These are phyloP conservation scores for Ctenochaetus hawaiiensis DNA, from an alignment of 2,797 vertebrate species.

Conservation along the genomic window DNA sequence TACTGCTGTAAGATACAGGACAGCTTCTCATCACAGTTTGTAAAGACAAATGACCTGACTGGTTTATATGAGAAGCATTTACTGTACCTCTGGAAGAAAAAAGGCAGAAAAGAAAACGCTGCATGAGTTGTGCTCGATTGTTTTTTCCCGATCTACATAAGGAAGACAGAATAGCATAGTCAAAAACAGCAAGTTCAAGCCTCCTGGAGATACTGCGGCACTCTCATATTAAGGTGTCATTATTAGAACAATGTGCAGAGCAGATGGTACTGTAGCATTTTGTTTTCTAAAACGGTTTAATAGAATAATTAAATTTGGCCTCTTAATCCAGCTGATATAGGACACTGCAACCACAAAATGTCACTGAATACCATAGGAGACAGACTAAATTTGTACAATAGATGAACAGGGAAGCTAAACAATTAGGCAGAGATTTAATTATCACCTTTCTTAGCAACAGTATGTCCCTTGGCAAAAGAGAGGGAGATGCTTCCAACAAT, in stretches of 20 bases:
- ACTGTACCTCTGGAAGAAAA: not conserved
- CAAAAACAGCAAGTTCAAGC: not conserved
- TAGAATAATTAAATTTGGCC: not conserved
- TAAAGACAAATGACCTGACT: not conserved
- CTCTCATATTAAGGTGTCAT: not conserved
- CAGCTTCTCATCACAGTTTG: not conserved
- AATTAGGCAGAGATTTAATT: slow-evolving; percentile 35
- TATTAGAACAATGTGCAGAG: not conserved
- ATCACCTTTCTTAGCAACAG: slow-evolving; percentile 19
- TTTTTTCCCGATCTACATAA: not conserved
- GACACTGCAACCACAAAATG: slow-evolving; percentile 6
- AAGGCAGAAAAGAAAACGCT: not conserved
- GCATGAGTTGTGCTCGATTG: not conserved
- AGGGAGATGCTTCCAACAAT: slow-evolving; percentile 20
- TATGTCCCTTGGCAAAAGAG: slow-evolving; percentile 8
- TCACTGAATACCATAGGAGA: slow-evolving; percentile 7
- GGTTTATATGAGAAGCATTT: not conserved
- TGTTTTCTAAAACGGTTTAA: not conserved
- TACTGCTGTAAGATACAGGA: not conserved
- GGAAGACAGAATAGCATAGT: not conserved
- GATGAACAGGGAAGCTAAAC: slow-evolving; percentile 13
- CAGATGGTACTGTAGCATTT: not conserved
- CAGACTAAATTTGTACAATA: not conserved
- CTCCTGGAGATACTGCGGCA: not conserved
- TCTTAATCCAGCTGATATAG: not conserved